A percentile compares a stretch with the other conserved stretches of the same genome.
Evolutionary conservation across 2,888 invertebrate species (phyloP).

Genomic region (Myopa tessellatipennis): DNA sequence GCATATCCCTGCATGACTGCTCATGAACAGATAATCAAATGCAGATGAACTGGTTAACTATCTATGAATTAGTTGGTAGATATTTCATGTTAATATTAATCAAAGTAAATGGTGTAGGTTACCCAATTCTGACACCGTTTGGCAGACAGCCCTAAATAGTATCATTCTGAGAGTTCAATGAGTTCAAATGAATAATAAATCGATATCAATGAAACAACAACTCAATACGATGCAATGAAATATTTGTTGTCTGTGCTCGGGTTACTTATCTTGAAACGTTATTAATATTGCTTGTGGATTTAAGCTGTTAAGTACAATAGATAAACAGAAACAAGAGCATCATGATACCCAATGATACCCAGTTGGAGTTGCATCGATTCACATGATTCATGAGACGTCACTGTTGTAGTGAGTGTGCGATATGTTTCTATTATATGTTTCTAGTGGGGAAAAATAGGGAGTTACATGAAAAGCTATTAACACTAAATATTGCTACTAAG

Average conservation of each 20-base stretch:
- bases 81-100: conserved; percentile 4
- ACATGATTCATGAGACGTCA: no score
- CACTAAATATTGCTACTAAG: no score
- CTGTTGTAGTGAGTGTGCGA: no score
- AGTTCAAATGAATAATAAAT: not conserved
- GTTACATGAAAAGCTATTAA: no score
- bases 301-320: no score
- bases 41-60: not conserved
- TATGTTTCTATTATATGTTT: no score
- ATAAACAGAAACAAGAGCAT: no score
- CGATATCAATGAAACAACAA: conserved; percentile 28
- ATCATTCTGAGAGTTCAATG: not conserved
- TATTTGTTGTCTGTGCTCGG: not conserved
- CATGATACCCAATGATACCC: no score
- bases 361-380: no score
- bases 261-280: no score
- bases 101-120: conserved; percentile 20
- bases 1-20: conserved; percentile 3
- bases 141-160: not conserved
- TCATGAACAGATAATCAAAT: not conserved
- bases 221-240: not conserved
- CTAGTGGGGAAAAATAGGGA: no score
- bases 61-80: not conserved
- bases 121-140: not conserved
- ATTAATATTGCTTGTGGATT: no score